phyloP scores from a whole-genome alignment of 2,888 invertebrate genomes.

The Nephrotoma guestfalica region DNA sequence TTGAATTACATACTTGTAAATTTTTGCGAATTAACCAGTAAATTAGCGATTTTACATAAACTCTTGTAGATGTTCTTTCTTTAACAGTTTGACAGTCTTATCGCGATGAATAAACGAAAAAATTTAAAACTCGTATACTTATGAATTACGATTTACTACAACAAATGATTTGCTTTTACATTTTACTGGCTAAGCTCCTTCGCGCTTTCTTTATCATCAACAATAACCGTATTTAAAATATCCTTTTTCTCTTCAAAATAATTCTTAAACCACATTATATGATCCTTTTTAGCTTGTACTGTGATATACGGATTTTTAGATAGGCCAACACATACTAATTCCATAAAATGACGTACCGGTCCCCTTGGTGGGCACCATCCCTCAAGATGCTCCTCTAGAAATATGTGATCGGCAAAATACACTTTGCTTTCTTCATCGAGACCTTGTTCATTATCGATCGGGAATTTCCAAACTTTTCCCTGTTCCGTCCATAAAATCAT shows the following conservation, averaged over 20 bases:
- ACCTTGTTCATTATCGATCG: conserved; percentile 93
- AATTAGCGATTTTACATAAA: background rate
- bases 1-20: background rate
- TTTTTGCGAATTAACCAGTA: background rate
- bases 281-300: conserved; percentile 72
- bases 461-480: conserved; percentile 92
- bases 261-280: conserved; percentile 81
- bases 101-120: background rate
- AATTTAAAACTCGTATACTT: background rate
- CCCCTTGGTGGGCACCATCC: conserved; percentile 83
- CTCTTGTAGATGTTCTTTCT: no score
- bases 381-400: conserved; percentile 73
- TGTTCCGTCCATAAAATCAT: conserved; percentile 88
- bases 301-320: conserved; percentile 89
- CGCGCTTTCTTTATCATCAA: background rate
- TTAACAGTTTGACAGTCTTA: background rate
- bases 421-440: conserved; percentile 48
- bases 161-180: background rate
- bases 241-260: conserved; percentile 74
- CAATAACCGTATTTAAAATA: background rate
- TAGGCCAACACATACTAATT: conserved; percentile 81
- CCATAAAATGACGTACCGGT: conserved; percentile 94
- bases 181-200: background rate
- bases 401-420: conserved; percentile 88
- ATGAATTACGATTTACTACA: background rate